Evolutionary conservation across 2,797 vertebrate species (phyloP).

Genomic region (Macrochelys suwanniensis): DNA sequence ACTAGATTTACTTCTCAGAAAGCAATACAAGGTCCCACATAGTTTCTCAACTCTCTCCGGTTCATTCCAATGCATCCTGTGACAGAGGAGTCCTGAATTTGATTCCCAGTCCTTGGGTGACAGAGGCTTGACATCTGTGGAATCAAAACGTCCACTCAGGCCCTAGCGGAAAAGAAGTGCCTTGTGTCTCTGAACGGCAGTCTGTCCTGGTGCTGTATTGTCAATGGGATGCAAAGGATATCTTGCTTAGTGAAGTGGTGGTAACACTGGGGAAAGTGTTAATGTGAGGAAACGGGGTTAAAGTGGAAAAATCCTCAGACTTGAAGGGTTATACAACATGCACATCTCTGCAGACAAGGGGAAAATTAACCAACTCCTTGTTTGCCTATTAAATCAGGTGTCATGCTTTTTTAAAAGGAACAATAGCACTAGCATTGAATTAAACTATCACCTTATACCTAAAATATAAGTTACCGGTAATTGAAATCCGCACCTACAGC

Average conservation of each 20-base stretch:
- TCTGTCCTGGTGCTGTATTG: not conserved
- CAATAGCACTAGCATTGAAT: not conserved
- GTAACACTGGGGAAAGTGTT: not conserved
- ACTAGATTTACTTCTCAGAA: not conserved
- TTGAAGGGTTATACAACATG: not conserved
- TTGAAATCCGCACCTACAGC: not conserved
- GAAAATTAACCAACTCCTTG: not conserved
- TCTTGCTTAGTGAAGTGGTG: not conserved
- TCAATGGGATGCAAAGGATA: not conserved
- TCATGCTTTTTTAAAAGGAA: not conserved
- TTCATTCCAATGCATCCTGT: not conserved
- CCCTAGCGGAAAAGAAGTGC: too few relatives aligned
- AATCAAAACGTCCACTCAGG: not conserved
- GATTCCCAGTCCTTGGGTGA: not conserved
- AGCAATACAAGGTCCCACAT: not conserved
- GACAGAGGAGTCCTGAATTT: not conserved
- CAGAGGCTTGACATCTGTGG: not conserved
- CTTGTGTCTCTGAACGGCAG: not conserved
- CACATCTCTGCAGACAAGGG: not conserved
- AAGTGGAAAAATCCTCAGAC: not conserved
- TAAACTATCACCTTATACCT: not conserved
- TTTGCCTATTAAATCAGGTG: not conserved
- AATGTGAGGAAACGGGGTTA: not conserved
- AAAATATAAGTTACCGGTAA: not conserved
- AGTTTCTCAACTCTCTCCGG: not conserved